Conservation (phyloP, 2,888 invertebrate genomes). For the Andrena marginata region DNA sequence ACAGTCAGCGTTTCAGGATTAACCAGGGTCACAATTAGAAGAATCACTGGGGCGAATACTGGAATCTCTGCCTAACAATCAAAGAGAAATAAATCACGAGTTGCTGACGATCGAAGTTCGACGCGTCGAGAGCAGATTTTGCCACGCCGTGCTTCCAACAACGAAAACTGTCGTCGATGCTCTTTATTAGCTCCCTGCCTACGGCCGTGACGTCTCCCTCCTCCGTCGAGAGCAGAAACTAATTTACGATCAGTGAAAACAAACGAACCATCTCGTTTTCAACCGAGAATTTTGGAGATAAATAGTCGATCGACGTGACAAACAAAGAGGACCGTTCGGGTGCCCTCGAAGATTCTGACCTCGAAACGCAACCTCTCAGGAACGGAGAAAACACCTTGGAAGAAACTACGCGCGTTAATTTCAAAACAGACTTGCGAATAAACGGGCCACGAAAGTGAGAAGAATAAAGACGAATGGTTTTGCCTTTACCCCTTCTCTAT, state of each 20-base stretch:
- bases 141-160: neutral
- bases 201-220: conserved; percentile 9
- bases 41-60: conserved; percentile 31
- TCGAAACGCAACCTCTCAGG: neutral
- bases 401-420: conserved; percentile 3
- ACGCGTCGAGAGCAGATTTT: too few relatives aligned
- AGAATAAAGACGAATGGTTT: conserved; percentile 20
- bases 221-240: conserved; percentile 52
- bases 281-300: neutral
- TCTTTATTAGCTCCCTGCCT: neutral
- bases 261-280: neutral
- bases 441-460: conserved; percentile 22
- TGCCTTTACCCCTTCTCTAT: neutral
- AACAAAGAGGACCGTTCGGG: neutral
- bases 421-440: conserved; percentile 7
- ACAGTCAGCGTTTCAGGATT: neutral
- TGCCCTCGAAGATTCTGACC: neutral
- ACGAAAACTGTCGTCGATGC: neutral
- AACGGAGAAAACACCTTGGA: neutral
- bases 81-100: conserved; percentile 6
- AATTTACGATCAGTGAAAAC: conserved; percentile 15
- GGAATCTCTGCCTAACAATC: neutral
- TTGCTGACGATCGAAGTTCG: too few relatives aligned
- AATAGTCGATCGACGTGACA: neutral
- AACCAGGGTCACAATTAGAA: neutral